Conservation (phyloP, 2,113 vertebrate genomes). For the Seriola quinqueradiata region DNA sequence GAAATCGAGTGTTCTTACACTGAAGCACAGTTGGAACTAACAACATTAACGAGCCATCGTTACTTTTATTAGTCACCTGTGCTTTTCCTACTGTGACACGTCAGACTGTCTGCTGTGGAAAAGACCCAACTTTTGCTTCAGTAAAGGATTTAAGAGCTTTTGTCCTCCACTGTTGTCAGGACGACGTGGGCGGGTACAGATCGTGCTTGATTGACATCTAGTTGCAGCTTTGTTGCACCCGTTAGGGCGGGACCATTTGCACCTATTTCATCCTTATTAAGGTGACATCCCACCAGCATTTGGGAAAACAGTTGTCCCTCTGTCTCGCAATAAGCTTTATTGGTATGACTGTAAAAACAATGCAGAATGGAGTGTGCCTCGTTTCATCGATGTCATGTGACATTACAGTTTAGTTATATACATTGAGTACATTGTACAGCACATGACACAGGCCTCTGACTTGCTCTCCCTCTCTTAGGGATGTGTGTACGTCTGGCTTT, state of each 20-base stretch:
- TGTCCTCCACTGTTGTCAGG: not conserved
- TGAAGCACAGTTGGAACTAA: no score
- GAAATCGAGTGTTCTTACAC: no score
- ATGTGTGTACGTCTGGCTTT: slow-evolving; percentile 12
- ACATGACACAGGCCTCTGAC: not conserved
- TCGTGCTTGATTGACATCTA: not conserved
- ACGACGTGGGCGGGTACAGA: not conserved
- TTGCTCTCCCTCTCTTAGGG: slow-evolving; percentile 26
- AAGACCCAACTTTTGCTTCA: no score
- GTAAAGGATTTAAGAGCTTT: not conserved
- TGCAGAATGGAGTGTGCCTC: no score
- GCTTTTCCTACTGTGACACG: no score
- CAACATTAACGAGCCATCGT: not conserved
- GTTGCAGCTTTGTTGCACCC: not conserved
- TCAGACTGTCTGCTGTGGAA: no score
- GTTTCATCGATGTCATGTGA: no score
- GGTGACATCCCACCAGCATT: not conserved
- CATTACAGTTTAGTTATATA: not conserved
- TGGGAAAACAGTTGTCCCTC: not conserved
- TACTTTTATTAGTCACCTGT: not conserved
- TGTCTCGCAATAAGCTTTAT: slow-evolving; percentile 6
- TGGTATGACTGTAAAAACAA: not conserved
- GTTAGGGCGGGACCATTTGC: not conserved
- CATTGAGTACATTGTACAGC: not conserved
- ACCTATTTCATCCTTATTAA: not conserved